Evolutionary conservation across 2,888 invertebrate genomes (phyloP).

Genomic region (Actias luna): DNA sequence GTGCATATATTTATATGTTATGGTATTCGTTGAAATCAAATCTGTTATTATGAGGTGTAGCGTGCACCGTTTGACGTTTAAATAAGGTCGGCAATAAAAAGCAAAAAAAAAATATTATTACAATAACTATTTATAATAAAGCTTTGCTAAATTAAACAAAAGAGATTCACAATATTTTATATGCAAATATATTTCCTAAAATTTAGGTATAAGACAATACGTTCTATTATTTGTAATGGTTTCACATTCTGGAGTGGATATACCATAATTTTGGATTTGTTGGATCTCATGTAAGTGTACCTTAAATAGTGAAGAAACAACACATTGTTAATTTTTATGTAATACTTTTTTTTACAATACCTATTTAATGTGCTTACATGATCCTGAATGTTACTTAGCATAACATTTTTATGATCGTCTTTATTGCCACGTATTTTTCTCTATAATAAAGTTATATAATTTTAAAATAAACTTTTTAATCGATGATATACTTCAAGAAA

Average conservation of each 20-base stretch:
- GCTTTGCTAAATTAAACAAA: constrained; percentile 5
- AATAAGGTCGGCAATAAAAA: constrained; percentile 18
- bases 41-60: constrained; percentile 12
- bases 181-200: too few species aligned
- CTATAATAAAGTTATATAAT: not conserved
- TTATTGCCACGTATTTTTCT: not conserved
- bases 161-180: constrained; percentile 10
- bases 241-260: too few species aligned
- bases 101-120: constrained; percentile 18
- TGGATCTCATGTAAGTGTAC: too few species aligned
- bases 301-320: too few species aligned
- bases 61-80: constrained; percentile 13
- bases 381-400: too few species aligned
- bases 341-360: too few species aligned
- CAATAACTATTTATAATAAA: constrained; percentile 13
- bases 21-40: constrained; percentile 3
- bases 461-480: not conserved
- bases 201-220: too few species aligned
- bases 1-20: too few species aligned
- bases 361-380: too few species aligned
- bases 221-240: too few species aligned
- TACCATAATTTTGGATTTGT: too few species aligned
- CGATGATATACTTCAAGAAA: not conserved
- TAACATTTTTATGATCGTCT: not conserved
- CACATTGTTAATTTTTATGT: too few species aligned